Evolutionary conservation across 2,888 invertebrate genomes (phyloP).

Genomic region (Epicampocera succincta): DNA sequence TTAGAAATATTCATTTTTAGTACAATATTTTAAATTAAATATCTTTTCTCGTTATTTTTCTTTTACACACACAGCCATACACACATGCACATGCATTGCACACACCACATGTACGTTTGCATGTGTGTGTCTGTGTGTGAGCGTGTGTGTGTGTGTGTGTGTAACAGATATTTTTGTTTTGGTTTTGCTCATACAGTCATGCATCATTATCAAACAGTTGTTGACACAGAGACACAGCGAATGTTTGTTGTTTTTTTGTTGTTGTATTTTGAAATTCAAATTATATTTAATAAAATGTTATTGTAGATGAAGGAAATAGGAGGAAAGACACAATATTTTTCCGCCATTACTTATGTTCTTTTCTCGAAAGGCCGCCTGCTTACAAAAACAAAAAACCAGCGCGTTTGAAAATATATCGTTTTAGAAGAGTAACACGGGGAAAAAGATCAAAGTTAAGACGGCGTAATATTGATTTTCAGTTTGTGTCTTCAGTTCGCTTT

Average conservation of each 20-base stretch:
- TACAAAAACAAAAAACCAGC: too few species aligned
- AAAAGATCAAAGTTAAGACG: too few species aligned
- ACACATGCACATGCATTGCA: too few species aligned
- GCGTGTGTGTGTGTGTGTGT: too few species aligned
- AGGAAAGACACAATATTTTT: background rate
- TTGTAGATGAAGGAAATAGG: background rate
- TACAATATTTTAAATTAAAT: too few species aligned
- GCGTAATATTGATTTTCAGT: too few species aligned
- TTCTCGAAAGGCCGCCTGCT: too few species aligned
- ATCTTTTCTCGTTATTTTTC: background rate
- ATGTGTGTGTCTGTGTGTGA: too few species aligned
- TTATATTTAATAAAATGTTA: background rate
- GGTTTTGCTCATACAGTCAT: slow-evolving; percentile 36
- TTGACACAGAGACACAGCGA: slow-evolving; percentile 45
- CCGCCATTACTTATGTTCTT: too few species aligned
- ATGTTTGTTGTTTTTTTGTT: slow-evolving; percentile 2
- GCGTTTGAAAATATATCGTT: too few species aligned
- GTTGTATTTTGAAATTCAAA: background rate
- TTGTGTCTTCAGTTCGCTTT: too few species aligned
- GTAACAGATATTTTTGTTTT: slow-evolving; percentile 21
- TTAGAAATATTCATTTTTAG: slow-evolving; percentile 32
- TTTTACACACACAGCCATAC: background rate
- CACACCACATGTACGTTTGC: slow-evolving; percentile 32
- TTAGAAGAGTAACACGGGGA: too few species aligned
- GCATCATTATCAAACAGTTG: slow-evolving; percentile 67